Evolutionary conservation across 2,888 invertebrate genomes (phyloP).

Genomic region (Lypha dubia): DNA sequence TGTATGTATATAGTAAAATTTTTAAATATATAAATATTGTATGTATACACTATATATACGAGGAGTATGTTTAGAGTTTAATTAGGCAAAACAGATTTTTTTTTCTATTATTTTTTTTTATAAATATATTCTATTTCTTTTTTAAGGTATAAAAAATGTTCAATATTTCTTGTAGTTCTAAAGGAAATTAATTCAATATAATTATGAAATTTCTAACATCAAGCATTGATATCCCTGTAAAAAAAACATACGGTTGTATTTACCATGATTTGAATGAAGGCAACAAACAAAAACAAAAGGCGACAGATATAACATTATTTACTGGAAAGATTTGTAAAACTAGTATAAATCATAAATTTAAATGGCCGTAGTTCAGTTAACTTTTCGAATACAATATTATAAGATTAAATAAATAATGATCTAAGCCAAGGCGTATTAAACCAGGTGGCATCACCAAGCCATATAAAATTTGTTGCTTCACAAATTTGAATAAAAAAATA

Average conservation of each 20-base stretch:
- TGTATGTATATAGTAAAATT: constrained; percentile 49
- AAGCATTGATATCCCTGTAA: not conserved
- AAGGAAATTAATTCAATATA: constrained; percentile 29
- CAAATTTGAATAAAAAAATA: no score
- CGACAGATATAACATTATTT: not conserved
- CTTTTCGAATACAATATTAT: no score
- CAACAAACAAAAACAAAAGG: constrained; percentile 4
- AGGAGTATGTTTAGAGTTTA: constrained; percentile 47
- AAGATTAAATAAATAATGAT: no score
- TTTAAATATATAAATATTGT: constrained; percentile 46
- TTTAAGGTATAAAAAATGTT: constrained; percentile 54
- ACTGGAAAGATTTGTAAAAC: no score
- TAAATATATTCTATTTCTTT: constrained; percentile 9
- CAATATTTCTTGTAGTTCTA: constrained; percentile 34
- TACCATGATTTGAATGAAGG: not conserved
- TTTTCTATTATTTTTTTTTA: constrained; percentile 19
- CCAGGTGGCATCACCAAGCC: no score
- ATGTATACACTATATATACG: constrained; percentile 48
- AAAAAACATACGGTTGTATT: not conserved
- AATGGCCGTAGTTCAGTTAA: no score
- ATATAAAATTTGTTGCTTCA: no score
- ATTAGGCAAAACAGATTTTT: constrained; percentile 43
- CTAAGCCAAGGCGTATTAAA: no score
- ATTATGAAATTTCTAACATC: constrained; percentile 14
- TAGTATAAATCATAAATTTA: no score